Evolutionary conservation across 1,140 invertebrate genomes (phyloP), one percentile per base, ranked within the genome.

Genomic region (Eufriesea mexicana): DNA sequence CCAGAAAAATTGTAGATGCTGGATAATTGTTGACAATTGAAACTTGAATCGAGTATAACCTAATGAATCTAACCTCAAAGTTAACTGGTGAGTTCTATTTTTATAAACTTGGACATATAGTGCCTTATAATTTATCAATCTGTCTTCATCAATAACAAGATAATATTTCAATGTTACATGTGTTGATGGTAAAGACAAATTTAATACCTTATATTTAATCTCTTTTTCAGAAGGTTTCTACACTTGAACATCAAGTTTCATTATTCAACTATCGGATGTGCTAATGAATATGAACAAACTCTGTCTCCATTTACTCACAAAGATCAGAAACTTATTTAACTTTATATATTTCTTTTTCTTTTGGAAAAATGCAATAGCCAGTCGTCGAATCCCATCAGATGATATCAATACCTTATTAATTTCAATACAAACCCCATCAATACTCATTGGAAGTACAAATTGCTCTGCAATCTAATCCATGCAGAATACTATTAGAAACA

Each of bases 371-470:
- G 18, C 62, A 2, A 23, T 4, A 10, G 8, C 10, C 35, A 23
- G 42, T 66, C 35, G 10, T 66, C 20, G 28, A 66, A 66, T 66
- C 35, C 28, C 61, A 16, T 9, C 49, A 51, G 49, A 62, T 12
- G 25, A 23, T 62, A 28, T 35, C 59, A 28, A 28, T 25, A 25
- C n/a, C 28, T 35, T 35, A 35, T 62, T 62, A 28, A 62, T 62
- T 62, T 28, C 61, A 62, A 35, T 35, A 62, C 61, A 35, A 62
- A 62, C 61, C 35, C 61, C 61, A 62, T 62, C 61, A 35, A 62
- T 62, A 62, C 35, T 35, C 61, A 35, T 62, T 35, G 28, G 0
- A 62, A 62, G 25, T 62, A 8, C 61, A 35, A 62, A 62, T 35
- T 62, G 61, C 61, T 35, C 18, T 18, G 55, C 25, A 62, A 62